Percentiles rank a stretch among this genome's conserved stretches.
Evolutionary conservation across 1,140 invertebrate species (phyloP).

Genomic region (Cotesia typhae): DNA sequence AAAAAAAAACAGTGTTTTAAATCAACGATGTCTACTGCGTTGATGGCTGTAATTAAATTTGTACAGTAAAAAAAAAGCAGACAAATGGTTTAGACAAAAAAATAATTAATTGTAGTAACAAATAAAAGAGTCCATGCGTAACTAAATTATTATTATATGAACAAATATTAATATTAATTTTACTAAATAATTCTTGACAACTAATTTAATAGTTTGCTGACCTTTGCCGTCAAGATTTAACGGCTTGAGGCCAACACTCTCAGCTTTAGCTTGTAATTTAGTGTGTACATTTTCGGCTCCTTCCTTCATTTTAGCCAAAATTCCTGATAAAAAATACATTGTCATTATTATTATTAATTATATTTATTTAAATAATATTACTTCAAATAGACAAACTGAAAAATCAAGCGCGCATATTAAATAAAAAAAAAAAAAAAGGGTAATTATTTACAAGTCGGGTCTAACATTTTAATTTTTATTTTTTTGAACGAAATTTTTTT

Average conservation of each 20-base stretch:
- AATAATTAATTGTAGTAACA: conserved; percentile 1
- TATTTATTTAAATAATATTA: no score
- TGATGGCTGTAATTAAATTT: neutral
- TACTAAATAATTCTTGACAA: neutral
- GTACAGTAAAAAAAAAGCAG: conserved; percentile 15
- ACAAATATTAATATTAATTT: no score
- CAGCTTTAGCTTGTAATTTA: conserved; percentile 92
- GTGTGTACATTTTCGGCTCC: conserved; percentile 93
- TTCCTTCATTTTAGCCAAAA: conserved; percentile 95
- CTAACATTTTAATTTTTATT: no score
- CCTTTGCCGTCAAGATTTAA: conserved; percentile 71
- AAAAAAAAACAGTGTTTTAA: no score
- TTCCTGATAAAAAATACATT: conserved; percentile 71
- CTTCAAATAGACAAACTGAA: conserved; percentile 14
- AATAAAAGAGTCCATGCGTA: conserved; percentile 7
- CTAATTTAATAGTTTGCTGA: conserved; percentile 54
- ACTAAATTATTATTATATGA: neutral
- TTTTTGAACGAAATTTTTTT: no score
- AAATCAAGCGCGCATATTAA: conserved; percentile 9
- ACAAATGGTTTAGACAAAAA: neutral
- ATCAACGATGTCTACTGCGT: neutral
- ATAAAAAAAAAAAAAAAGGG: neutral
- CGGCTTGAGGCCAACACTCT: conserved; percentile 71
- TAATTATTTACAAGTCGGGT: no score
- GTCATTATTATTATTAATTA: conserved; percentile 25